A percentile compares a stretch with the other conserved stretches of the same genome.
Evolutionary conservation across 2,888 invertebrate species (phyloP).

Genomic region (Octonoba sinensis): DNA sequence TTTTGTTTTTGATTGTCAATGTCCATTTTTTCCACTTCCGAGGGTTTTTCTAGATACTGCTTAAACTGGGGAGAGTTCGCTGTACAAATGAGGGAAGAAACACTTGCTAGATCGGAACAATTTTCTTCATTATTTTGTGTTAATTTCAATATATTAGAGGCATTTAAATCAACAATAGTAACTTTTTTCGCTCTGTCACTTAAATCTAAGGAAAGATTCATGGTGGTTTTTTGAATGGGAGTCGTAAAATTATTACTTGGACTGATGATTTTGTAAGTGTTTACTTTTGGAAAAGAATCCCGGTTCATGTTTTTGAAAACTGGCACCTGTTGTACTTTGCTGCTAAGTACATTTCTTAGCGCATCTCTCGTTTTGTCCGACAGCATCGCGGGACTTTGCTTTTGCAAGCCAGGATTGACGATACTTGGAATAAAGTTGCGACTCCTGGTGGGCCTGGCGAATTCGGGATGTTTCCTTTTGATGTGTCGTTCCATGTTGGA

Average conservation of each 20-base stretch:
- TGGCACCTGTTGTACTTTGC: conserved; percentile 62
- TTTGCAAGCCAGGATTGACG: conserved; percentile 41
- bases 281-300: conserved; percentile 29
- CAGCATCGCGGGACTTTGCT: conserved; percentile 53
- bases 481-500: conserved; percentile 96
- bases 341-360: conserved; percentile 62
- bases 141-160: conserved; percentile 25
- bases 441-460: conserved; percentile 68
- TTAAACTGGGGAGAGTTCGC: conserved; percentile 75
- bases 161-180: conserved; percentile 65
- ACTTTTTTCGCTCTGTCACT: conserved; percentile 66
- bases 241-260: conserved; percentile 28
- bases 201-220: conserved; percentile 49
- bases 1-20: conserved; percentile 47
- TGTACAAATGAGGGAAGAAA: conserved; percentile 82
- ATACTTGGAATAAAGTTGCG: conserved; percentile 62
- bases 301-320: conserved; percentile 35
- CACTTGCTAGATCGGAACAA: conserved; percentile 80
- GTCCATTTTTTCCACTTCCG: conserved; percentile 54
- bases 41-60: conserved; percentile 60
- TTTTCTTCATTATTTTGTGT: conserved; percentile 69
- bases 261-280: conserved; percentile 47
- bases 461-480: conserved; percentile 92
- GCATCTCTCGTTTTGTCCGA: conserved; percentile 66
- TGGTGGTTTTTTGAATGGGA: conserved; percentile 12